Evolutionary conservation across 2,113 vertebrate species (phyloP), one percentile per base, ranked within the genome.

Genomic region (Mesitornis unicolor): DNA sequence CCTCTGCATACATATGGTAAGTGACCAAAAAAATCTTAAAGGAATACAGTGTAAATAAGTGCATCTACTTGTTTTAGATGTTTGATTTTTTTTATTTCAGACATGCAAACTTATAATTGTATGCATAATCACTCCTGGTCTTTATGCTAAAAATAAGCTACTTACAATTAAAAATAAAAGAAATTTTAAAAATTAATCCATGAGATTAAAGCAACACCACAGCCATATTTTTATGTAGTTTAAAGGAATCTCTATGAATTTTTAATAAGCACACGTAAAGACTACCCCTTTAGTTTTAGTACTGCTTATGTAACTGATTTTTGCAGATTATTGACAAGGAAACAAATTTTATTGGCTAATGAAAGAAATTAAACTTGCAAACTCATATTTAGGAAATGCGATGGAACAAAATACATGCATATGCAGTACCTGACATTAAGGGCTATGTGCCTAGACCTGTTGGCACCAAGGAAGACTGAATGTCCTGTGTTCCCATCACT

Each of bases 391-490:
- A 93, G 92, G 89, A 87, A 56, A 96, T 79, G 86, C 9, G 64
- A 65, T 77, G 78, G 80, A 96, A n/a, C 87, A 84, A 91, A 90
- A 20, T 9, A 38, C 22, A 54, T 64, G 57, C 76, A 29, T 45
- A 13, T 45, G 56, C 91, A 89, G 56, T 80, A 61, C 69, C 84
- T 81, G 91, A 29, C 48, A 42, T 61, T 93, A 48, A 94, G 74
- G 87, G 91, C 93, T 53, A 10, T 10, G 74, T 87, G 70, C 81
- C 90, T 68, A 94, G 74, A 61, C 50, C 93, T 19, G 69, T 92
- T 92, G 88, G 43, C 82, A 94, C 40, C 76, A 93, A 92, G 83
- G 95, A 97, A 92, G 94, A 94, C 81, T 42, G 93, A 95, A 51
- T 93, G 61, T 40, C 76, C 96, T 53, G 79, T 86, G 93, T 88